phyloP scores from a whole-genome alignment of 2,888 invertebrate genomes.

The Drepana falcataria region DNA sequence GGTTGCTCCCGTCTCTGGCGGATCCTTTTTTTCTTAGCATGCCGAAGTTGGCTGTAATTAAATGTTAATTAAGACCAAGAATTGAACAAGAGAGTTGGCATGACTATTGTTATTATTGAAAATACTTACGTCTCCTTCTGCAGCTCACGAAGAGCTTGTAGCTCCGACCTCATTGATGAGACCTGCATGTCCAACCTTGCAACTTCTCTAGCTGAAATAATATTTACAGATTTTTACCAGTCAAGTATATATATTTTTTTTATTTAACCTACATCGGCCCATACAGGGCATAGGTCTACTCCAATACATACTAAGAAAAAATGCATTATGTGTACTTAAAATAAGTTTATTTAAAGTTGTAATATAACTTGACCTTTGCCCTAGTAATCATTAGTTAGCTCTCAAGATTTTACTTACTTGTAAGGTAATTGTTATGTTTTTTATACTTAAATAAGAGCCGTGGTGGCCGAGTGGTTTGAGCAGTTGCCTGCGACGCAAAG shows the following conservation, averaged over 20 bases:
- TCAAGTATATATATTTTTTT: background rate
- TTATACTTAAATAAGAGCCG: too few species aligned
- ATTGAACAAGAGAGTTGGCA: background rate
- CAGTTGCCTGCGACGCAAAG: too few species aligned
- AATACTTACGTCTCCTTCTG: slow-evolving; percentile 66
- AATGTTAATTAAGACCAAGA: background rate
- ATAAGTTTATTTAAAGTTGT: too few species aligned
- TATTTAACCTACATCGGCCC: too few species aligned
- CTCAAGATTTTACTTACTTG: too few species aligned
- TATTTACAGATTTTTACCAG: background rate
- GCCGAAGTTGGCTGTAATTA: slow-evolving; percentile 40
- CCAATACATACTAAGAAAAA: too few species aligned
- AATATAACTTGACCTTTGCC: too few species aligned
- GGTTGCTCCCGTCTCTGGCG: slow-evolving; percentile 27
- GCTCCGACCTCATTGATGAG: slow-evolving; percentile 58
- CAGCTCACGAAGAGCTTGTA: slow-evolving; percentile 61
- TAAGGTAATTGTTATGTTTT: too few species aligned
- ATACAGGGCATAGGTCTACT: too few species aligned
- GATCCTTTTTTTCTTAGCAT: slow-evolving; percentile 43
- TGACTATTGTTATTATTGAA: background rate
- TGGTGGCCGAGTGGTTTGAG: too few species aligned
- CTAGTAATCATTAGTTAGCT: too few species aligned
- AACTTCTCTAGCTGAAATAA: slow-evolving; percentile 61
- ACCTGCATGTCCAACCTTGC: slow-evolving; percentile 65
- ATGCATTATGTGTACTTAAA: too few species aligned